phyloP scores from a whole-genome alignment of 1,140 invertebrate species.

The Drosophila prosaltans region DNA sequence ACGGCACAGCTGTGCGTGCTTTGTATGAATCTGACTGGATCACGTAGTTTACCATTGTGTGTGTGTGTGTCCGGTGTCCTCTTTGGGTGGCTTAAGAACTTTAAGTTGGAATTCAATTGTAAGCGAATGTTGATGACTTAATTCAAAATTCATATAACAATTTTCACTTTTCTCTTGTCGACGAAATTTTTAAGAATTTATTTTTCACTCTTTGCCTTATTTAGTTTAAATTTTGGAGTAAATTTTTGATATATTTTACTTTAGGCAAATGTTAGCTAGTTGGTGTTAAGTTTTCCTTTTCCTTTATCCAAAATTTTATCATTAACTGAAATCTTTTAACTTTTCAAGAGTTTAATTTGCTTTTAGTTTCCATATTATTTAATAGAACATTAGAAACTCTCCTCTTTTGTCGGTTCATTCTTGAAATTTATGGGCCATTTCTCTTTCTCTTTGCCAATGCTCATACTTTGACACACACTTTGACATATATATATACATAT shows the following conservation, averaged over 20 bases:
- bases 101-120: constrained; percentile 2
- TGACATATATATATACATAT: background rate
- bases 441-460: background rate
- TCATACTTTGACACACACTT: background rate
- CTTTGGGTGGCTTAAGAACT: constrained; percentile 31
- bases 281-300: too few species aligned
- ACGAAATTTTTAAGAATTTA: too few species aligned
- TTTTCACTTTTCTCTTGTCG: background rate
- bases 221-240: too few species aligned
- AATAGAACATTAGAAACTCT: constrained; percentile 7
- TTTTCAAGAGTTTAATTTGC: background rate
- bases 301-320: too few species aligned
- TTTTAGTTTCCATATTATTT: background rate
- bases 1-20: constrained; percentile 30
- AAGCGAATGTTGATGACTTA: background rate
- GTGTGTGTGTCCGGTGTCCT: constrained; percentile 1
- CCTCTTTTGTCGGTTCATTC: constrained; percentile 3
- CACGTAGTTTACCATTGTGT: constrained; percentile 46
- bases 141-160: background rate
- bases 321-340: background rate
- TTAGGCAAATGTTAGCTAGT: too few species aligned
- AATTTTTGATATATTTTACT: too few species aligned
- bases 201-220: too few species aligned
- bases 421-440: constrained; percentile 9
- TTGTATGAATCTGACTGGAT: constrained; percentile 36